These are phyloP conservation scores for Todiramphus chloris DNA, from an alignment of 2,113 vertebrate species.

Conservation along the genomic window DNA sequence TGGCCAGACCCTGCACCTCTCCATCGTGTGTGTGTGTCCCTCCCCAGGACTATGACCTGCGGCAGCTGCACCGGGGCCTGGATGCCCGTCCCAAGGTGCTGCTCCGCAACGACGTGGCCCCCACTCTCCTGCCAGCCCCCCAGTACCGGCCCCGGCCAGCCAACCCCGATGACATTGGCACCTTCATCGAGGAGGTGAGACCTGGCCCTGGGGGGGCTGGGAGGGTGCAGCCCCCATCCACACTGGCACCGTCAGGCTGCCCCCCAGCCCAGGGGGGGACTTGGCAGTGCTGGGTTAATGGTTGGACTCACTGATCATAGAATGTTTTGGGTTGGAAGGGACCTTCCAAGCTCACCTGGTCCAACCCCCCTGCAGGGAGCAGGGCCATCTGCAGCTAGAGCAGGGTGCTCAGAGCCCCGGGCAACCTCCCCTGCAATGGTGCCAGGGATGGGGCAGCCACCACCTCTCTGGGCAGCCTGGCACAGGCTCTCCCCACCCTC, in stretches of 20 bases:
- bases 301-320: background rate
- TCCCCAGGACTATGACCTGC: constrained; percentile 85
- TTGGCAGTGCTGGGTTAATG: background rate
- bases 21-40: background rate
- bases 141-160: constrained; percentile 85
- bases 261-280: background rate
- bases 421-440: too few relatives aligned
- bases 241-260: background rate
- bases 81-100: constrained; percentile 85
- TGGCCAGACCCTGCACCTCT: too few relatives aligned
- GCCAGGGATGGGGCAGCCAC: too few relatives aligned
- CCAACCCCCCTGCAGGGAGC: too few relatives aligned
- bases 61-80: constrained; percentile 88
- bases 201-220: too few relatives aligned
- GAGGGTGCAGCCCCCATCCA: too few relatives aligned
- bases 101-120: constrained; percentile 82
- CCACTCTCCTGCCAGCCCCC: constrained; percentile 77
- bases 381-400: too few relatives aligned
- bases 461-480: too few relatives aligned
- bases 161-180: constrained; percentile 92
- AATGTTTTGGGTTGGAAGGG: too few relatives aligned
- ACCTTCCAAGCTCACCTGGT: too few relatives aligned
- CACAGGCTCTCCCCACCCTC: too few relatives aligned
- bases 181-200: constrained; percentile 90
- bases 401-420: too few relatives aligned